A percentile compares a stretch with the other conserved stretches of the same genome.
Conservation (phyloP, 2,888 invertebrate genomes). For the Strigamia transsilvanica region DNA sequence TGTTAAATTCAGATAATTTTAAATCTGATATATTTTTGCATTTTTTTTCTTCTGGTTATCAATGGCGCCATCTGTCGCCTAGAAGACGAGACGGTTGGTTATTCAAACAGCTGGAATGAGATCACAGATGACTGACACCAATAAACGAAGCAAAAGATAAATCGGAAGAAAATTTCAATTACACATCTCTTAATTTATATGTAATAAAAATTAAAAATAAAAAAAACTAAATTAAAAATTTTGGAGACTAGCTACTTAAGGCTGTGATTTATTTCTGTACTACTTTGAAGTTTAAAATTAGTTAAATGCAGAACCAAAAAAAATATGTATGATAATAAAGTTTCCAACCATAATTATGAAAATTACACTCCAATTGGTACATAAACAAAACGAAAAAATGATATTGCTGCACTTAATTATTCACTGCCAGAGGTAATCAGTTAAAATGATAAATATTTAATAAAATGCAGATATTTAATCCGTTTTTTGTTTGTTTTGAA, state of each 20-base stretch:
- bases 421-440: background rate
- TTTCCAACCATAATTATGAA: background rate
- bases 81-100: background rate
- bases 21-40: background rate
- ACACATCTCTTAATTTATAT: background rate
- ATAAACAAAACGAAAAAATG: background rate
- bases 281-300: background rate
- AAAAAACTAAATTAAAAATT: too few species aligned
- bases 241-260: background rate
- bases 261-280: background rate
- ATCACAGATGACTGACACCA: background rate
- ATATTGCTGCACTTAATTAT: background rate
- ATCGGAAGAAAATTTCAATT: background rate
- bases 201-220: too few species aligned
- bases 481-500: too few species aligned
- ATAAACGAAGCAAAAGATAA: background rate
- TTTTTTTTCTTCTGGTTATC: background rate
- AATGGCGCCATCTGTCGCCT: background rate
- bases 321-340: background rate
- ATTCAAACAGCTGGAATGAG: background rate
- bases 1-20: background rate
- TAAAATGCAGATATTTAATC: too few species aligned
- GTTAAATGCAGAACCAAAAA: background rate
- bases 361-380: background rate
- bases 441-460: too few species aligned